Evolutionary conservation across 2,888 invertebrate genomes (phyloP), one percentile per base, ranked within the genome.

Genomic region (Ypsolopha scabrella): DNA sequence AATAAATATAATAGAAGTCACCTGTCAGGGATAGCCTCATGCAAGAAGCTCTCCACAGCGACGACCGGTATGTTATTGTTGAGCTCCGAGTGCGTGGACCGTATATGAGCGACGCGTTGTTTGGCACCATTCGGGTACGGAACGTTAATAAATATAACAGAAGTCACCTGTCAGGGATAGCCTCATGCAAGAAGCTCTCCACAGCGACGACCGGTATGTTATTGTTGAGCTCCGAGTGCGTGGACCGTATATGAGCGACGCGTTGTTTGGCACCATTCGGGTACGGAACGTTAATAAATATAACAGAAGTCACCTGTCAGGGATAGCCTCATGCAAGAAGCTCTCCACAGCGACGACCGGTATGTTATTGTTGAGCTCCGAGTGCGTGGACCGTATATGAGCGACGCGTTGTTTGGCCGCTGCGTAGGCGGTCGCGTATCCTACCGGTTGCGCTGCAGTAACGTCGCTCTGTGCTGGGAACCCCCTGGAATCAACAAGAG

Each of bases 311-410:
- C 53, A 89, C 89, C 89, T 90, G 61, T 91, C 90, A 50, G 87
- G 80, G 4, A 88, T 81, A 50, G 93, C 83, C 78, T 95, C 93
- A 7, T 92, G 83, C 51, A 95, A 73, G 66, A 93, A 94, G 60
- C 91, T 92, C 71, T 95, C 94, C 0, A 94, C 75, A 0, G 94
- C 92, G 4, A 95, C 83, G 7, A 93, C 82, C 0, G 93, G 91
- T 52, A 91, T 88, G 55, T 91, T 89, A 53, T 89, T 89, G 37
- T 88, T 85, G 8, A 92, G 68, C 38, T 87, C 80, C 0, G 88
- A 75, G 55, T 87, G 86, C 50, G 88, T 85, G 0, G 85, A 76
- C 24, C 87, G 73, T 2, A 87, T 56, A 54, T 92, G 87, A 49
- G 90, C 88, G 55, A 94, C 90, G 56, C 93, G 87, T 62, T 93